These are phyloP conservation scores for Drosophila ambigua DNA, from an alignment of 1,140 invertebrate genomes.

Conservation along the genomic window DNA sequence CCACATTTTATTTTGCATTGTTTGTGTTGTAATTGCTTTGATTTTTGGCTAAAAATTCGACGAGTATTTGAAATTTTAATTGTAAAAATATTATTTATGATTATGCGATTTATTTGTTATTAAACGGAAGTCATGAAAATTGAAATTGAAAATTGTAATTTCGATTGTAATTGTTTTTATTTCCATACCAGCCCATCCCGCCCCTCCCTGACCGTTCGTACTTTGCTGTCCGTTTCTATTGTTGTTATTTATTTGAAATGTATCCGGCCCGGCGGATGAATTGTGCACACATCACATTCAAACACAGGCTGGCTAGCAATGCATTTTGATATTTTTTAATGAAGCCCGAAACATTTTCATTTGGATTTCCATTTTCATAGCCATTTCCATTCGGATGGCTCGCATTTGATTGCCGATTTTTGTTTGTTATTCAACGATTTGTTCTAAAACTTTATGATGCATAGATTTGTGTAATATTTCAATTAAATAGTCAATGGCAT, in stretches of 20 bases:
- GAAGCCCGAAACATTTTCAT: conserved; percentile 79
- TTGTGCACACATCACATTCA: conserved; percentile 35
- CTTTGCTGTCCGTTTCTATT: conserved; percentile 25
- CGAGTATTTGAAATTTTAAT: conserved; percentile 82
- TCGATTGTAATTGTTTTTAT: conserved; percentile 75
- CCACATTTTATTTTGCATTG: conserved; percentile 78
- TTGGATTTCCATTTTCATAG: conserved; percentile 41
- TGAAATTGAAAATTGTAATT: conserved; percentile 63
- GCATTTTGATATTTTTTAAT: conserved; percentile 68
- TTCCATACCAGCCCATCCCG: conserved; percentile 18
- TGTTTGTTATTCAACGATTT: conserved; percentile 70
- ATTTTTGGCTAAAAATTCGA: conserved; percentile 75
- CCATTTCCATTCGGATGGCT: conserved; percentile 30
- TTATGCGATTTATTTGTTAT: conserved; percentile 84
- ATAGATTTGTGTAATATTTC: conserved; percentile 79
- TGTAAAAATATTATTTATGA: conserved; percentile 79
- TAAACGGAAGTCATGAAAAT: conserved; percentile 81
- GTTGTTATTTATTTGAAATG: conserved; percentile 79
- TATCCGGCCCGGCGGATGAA: conserved; percentile 77
- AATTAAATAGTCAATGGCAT: conserved; percentile 78
- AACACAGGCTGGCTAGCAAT: conserved; percentile 15
- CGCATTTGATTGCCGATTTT: conserved; percentile 42
- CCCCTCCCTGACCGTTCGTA: background rate
- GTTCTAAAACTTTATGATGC: conserved; percentile 76
- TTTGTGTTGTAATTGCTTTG: conserved; percentile 67